Conservation (phyloP, 2,888 invertebrate genomes). For the Tenthredo livida region DNA sequence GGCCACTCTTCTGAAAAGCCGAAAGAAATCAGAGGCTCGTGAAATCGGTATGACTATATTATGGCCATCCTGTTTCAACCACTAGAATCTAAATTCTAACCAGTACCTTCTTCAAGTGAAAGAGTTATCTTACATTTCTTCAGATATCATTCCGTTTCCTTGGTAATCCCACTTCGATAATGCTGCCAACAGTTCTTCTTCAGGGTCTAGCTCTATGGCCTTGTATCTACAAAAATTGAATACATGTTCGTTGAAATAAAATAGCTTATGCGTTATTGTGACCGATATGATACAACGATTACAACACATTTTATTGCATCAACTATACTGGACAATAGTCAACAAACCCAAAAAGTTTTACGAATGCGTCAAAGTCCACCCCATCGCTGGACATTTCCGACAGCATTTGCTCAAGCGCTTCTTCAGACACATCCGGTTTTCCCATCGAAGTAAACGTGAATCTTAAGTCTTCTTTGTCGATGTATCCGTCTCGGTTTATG, state of each 20-base stretch:
- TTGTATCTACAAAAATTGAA: constrained; percentile 74
- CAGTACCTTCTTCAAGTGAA: neutral
- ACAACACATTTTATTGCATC: neutral
- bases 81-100: neutral
- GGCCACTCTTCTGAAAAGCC: too few species aligned
- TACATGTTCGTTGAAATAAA: neutral
- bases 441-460: constrained; percentile 83
- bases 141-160: constrained; percentile 82
- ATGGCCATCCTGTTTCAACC: neutral
- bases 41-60: neutral
- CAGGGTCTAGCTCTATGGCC: constrained; percentile 83
- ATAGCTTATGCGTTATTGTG: neutral
- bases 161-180: constrained; percentile 84
- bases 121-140: constrained; percentile 81
- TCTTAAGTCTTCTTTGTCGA: constrained; percentile 83
- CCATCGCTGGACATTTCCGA: constrained; percentile 82
- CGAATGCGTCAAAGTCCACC: constrained; percentile 83
- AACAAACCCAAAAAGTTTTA: constrained; percentile 80
- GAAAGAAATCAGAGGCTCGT: neutral
- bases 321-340: neutral
- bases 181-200: constrained; percentile 83
- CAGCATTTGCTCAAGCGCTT: constrained; percentile 82
- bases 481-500: constrained; percentile 83
- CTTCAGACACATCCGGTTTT: constrained; percentile 80
- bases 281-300: neutral